Base-by-base conservation (phyloP, 2,797 vertebrate genomes). In the Hoplostethus mediterraneus region DNA sequence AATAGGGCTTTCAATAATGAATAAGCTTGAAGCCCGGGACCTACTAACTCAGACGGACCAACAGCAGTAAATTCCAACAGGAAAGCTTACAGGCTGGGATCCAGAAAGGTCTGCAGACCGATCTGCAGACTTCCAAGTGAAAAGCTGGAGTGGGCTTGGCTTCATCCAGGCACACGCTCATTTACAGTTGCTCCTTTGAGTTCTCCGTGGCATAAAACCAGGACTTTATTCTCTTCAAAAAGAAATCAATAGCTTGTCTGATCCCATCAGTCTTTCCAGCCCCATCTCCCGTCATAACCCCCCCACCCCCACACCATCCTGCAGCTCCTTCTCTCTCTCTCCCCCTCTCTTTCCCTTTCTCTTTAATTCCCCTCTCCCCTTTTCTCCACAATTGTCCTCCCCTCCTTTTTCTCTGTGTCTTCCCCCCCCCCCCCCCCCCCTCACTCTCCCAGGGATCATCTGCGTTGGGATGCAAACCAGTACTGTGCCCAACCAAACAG, bases 1-100 rank as follows among this genome's bases (percentile, higher is more conserved):
- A 84, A 79, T 69, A 74, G 68, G 71, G 68, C 63, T 72, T 86
- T 91, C 73, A 89, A 82, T 88, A 80, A 87, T 89, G 77, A 89
- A 89, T 84, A 79, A 84, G 61, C 42, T 56, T 31, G 52, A 63
- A 64, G 68, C 66, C 16, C 61, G 71, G 78, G 55, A 33, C 74
- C 66, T 85, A 89, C 87, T 87, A 87, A 86, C 61, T 79, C 62
- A 71, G 72, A 79, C 73, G 81, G 74, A 76, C 73, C 58, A 66
- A 62, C 47, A 60, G 71, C 53, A 40, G 65, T 72, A 55, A 83
- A 70, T 79, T 85, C 70, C 71, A 75, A 67, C 56, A 49, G 72
- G 77, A 85, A 71, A 64, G 79, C 56, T 80, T 67, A 70, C 54
- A 78, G 68, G 77, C 73, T n/a, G 42, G 25, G 17, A 33, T 65